Evolutionary conservation across 1,140 invertebrate species (phyloP).

Genomic region (Magallana ariakensis): DNA sequence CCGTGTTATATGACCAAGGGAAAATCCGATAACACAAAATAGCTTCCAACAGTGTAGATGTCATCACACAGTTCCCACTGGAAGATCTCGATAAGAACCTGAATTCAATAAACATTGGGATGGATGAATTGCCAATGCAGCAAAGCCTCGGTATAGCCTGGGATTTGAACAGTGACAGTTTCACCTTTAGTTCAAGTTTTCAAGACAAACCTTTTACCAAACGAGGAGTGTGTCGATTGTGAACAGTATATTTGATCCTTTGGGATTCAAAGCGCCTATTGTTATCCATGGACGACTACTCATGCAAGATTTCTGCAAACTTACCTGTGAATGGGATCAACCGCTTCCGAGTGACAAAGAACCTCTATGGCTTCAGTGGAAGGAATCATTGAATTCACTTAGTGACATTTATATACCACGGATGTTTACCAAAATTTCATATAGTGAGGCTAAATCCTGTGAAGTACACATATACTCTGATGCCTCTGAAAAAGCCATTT

Average conservation of each 20-base stretch:
- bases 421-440: slow-evolving; percentile 20
- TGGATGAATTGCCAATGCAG: slow-evolving; percentile 32
- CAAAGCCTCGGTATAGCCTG: slow-evolving; percentile 50
- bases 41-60: slow-evolving; percentile 45
- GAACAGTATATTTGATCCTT: slow-evolving; percentile 60
- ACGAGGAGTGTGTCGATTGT: slow-evolving; percentile 55
- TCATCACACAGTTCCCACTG: slow-evolving; percentile 47
- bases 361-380: slow-evolving; percentile 49
- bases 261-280: slow-evolving; percentile 61
- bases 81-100: slow-evolving; percentile 54
- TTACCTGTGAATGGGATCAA: slow-evolving; percentile 57
- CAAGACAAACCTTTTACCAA: slow-evolving; percentile 37
- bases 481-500: slow-evolving; percentile 42
- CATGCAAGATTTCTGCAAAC: slow-evolving; percentile 32
- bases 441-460: neutral
- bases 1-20: neutral
- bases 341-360: slow-evolving; percentile 38
- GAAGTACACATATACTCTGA: slow-evolving; percentile 30
- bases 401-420: slow-evolving; percentile 41
- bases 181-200: slow-evolving; percentile 42
- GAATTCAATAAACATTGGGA: neutral
- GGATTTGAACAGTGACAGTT: slow-evolving; percentile 40
- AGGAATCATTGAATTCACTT: slow-evolving; percentile 16
- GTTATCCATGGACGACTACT: slow-evolving; percentile 53
- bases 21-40: slow-evolving; percentile 52